Conservation (phyloP, 2,113 vertebrate species). For the Seriola aureovittata region DNA sequence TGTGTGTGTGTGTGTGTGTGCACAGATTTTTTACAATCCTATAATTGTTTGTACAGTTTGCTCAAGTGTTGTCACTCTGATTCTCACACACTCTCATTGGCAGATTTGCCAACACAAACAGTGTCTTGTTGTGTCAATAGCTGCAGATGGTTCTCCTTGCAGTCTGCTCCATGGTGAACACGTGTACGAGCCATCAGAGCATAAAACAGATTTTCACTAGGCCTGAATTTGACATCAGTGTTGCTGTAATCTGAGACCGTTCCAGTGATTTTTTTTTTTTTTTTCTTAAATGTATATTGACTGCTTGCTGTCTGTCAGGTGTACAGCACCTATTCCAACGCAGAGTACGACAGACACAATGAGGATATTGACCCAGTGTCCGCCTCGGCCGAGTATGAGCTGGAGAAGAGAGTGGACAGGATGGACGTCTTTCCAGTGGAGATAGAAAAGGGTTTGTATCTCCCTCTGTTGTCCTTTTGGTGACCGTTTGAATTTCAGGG, state of each 20-base stretch:
- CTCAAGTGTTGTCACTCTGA: constrained; percentile 19
- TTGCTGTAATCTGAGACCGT: neutral
- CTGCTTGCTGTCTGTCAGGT: constrained; percentile 72
- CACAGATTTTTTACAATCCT: constrained; percentile 8
- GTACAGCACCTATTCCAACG: constrained; percentile 89
- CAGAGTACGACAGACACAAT: constrained; percentile 90
- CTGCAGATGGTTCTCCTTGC: constrained; percentile 48
- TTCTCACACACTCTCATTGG: constrained; percentile 22
- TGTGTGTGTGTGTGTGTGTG: constrained; percentile 14
- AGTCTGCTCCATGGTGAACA: constrained; percentile 9
- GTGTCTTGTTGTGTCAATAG: constrained; percentile 53
- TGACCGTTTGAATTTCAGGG: neutral
- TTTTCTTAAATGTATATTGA: neutral
- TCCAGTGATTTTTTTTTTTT: neutral
- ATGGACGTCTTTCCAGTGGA: constrained; percentile 93
- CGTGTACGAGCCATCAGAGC: neutral
- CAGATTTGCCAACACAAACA: constrained; percentile 60
- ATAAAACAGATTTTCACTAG: neutral
- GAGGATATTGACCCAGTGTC: constrained; percentile 92
- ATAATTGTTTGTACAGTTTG: constrained; percentile 11
- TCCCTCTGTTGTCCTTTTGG: neutral
- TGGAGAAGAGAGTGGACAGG: constrained; percentile 94
- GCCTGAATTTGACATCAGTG: neutral
- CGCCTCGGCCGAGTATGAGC: constrained; percentile 92
- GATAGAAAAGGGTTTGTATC: constrained; percentile 89